Evolutionary conservation across 2,113 vertebrate genomes (phyloP).

Genomic region (Caranx ignobilis): DNA sequence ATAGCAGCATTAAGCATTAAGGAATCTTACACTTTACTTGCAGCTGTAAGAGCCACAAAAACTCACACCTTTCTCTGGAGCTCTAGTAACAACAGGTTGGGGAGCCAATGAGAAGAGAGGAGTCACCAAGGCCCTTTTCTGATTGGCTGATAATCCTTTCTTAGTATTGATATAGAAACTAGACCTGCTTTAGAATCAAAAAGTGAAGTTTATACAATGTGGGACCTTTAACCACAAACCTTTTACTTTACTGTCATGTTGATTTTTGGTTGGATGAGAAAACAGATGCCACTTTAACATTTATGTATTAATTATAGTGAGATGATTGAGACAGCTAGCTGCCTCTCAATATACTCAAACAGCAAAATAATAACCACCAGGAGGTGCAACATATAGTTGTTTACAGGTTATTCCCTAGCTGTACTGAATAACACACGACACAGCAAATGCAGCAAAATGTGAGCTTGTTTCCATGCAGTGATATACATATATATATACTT

Average conservation of each 20-base stretch:
- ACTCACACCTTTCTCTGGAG: too few species aligned
- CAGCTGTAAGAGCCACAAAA: too few species aligned
- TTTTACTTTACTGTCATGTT: neutral
- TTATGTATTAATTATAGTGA: neutral
- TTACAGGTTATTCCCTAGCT: neutral
- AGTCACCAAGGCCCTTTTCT: too few species aligned
- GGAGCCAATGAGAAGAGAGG: too few species aligned
- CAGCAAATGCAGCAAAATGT: slow-evolving; percentile 37
- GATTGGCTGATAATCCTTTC: too few species aligned
- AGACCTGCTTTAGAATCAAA: too few species aligned
- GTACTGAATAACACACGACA: slow-evolving; percentile 44
- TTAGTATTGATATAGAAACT: too few species aligned
- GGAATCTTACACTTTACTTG: too few species aligned
- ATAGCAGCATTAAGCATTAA: neutral
- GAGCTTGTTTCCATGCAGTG: slow-evolving; percentile 25
- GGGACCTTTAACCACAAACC: neutral
- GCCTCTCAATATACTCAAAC: too few species aligned
- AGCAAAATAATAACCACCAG: neutral
- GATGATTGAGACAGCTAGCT: neutral
- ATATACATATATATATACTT: slow-evolving; percentile 50
- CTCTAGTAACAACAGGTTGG: too few species aligned
- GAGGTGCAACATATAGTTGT: slow-evolving; percentile 3
- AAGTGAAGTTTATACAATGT: too few species aligned
- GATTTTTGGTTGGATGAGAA: neutral
- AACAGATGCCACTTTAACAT: neutral